phyloP scores from a whole-genome alignment of 2,797 vertebrate genomes.

The Lemur catta region DNA sequence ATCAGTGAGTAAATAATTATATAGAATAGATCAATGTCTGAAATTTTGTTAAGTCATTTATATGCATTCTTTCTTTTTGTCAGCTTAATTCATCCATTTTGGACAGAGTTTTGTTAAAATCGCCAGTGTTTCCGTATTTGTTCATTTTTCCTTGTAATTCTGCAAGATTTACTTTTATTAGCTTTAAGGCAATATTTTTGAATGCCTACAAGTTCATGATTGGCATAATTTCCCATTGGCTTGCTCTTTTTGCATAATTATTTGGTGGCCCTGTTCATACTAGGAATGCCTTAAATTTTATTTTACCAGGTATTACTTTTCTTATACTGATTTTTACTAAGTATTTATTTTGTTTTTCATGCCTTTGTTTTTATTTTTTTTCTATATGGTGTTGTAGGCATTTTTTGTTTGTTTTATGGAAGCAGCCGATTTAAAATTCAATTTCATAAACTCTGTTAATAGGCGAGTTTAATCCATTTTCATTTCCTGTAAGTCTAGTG shows the following conservation, averaged over 20 bases:
- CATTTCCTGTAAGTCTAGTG: background rate
- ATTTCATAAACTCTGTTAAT: constrained; percentile 10
- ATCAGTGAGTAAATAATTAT: background rate
- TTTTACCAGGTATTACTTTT: constrained; percentile 2
- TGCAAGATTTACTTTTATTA: background rate
- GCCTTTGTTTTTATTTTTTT: background rate
- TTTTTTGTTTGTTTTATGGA: background rate
- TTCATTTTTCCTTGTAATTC: background rate
- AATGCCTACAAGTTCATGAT: background rate
- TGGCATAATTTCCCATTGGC: background rate
- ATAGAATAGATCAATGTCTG: background rate
- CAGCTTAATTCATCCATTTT: background rate
- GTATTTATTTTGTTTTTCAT: constrained; percentile 7
- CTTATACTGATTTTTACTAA: background rate
- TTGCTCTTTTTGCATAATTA: background rate
- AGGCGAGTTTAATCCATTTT: background rate
- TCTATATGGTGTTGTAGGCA: background rate
- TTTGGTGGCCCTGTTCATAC: background rate
- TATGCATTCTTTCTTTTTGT: background rate
- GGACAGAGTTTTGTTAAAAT: background rate
- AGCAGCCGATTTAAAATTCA: background rate
- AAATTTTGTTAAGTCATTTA: background rate
- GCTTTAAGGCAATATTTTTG: background rate
- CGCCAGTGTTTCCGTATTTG: background rate
- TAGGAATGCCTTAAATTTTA: constrained; percentile 12